Percentiles rank a stretch among this genome's conserved stretches.
Evolutionary conservation across 2,888 invertebrate genomes (phyloP).

Genomic region (Deladenus siricidicola): DNA sequence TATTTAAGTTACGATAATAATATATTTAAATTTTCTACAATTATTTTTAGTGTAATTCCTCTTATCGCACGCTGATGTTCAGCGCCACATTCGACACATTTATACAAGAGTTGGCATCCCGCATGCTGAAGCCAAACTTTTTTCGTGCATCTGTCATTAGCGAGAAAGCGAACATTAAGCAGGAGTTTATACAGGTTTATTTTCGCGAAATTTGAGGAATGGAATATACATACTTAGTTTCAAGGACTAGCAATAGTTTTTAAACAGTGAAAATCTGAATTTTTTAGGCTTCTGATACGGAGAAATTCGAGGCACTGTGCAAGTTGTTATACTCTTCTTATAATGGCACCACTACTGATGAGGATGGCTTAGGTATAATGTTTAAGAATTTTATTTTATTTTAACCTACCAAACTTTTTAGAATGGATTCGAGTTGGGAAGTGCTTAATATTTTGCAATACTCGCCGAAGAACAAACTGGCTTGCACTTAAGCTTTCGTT

Average conservation of each 20-base stretch:
- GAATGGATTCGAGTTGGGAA: not conserved
- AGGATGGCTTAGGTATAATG: constrained; percentile 8
- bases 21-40: not conserved
- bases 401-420: not conserved
- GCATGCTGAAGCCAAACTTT: constrained; percentile 5
- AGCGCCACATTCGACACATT: constrained; percentile 10
- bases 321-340: not conserved
- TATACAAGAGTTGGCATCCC: not conserved
- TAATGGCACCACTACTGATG: constrained; percentile 4
- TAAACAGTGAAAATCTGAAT: not conserved
- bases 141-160: constrained; percentile 6
- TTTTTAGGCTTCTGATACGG: not conserved
- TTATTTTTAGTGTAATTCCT: constrained; percentile 3
- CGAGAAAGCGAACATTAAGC: constrained; percentile 6
- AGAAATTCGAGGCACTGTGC: constrained; percentile 6
- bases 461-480: constrained; percentile 17
- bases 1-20: not conserved
- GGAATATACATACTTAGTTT: not conserved
- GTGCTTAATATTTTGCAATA: constrained; percentile 14
- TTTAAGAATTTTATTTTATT: not conserved
- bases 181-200: constrained; percentile 12
- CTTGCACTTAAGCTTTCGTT: constrained; percentile 15
- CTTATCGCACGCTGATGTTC: constrained; percentile 8
- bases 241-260: not conserved
- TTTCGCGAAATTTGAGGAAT: no score